phyloP scores from a whole-genome alignment of 2,797 vertebrate species.

The Chloroceryle inda region DNA sequence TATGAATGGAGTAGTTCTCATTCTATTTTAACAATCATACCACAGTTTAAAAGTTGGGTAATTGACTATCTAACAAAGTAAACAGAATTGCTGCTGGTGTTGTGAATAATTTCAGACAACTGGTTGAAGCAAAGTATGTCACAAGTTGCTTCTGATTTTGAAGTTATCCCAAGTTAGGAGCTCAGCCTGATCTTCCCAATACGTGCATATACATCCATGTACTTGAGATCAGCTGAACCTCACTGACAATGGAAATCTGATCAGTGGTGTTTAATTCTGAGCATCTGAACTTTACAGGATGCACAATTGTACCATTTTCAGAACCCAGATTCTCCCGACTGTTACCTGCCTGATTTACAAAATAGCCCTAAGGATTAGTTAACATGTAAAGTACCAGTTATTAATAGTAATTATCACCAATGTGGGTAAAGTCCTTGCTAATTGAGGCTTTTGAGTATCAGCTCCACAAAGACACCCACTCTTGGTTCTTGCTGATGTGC shows the following conservation, averaged over 20 bases:
- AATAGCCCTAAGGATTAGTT: background rate
- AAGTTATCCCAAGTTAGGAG: background rate
- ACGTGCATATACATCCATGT: background rate
- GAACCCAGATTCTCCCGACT: background rate
- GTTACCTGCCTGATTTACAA: background rate
- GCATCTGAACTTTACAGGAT: background rate
- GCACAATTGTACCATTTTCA: background rate
- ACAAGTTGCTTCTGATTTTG: background rate
- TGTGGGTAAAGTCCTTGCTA: constrained; percentile 9
- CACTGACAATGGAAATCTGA: background rate
- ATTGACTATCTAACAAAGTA: background rate
- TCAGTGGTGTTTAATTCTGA: background rate
- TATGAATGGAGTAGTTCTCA: background rate
- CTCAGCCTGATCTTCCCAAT: background rate
- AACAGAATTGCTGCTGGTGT: background rate
- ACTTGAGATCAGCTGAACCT: background rate
- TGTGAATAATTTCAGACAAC: background rate
- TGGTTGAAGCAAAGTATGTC: background rate
- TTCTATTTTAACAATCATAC: background rate
- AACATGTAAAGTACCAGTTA: background rate
- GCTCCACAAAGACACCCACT: constrained; percentile 38
- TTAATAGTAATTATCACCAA: constrained; percentile 15
- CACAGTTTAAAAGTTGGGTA: background rate
- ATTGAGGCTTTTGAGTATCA: constrained; percentile 25
- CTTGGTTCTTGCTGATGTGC: constrained; percentile 7